phyloP scores from a whole-genome alignment of 2,113 vertebrate genomes.

The Platichthys stellatus region DNA sequence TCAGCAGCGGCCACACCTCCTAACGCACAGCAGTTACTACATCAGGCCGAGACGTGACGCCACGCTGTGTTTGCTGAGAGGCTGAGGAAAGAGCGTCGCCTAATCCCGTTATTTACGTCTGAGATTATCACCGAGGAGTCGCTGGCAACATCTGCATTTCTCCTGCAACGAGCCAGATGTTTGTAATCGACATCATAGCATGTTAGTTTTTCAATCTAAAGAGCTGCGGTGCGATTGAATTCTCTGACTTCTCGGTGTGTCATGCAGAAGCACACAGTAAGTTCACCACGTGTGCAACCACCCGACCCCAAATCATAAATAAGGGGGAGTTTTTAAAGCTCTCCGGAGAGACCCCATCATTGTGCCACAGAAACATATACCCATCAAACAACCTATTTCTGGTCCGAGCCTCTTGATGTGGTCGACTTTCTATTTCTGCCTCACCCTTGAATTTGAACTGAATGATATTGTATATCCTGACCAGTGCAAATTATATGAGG shows the following conservation, averaged over 20 bases:
- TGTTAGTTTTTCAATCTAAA: constrained; percentile 33
- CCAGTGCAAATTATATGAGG: constrained; percentile 75
- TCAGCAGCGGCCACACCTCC: constrained; percentile 57
- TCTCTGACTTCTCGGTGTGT: constrained; percentile 41
- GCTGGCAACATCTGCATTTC: constrained; percentile 34
- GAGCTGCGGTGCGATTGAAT: constrained; percentile 51
- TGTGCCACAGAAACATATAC: constrained; percentile 73
- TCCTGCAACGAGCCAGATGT: constrained; percentile 44
- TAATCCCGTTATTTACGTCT: constrained; percentile 53
- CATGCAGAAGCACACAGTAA: constrained; percentile 63
- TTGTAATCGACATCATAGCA: constrained; percentile 47
- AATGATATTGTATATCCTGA: constrained; percentile 77
- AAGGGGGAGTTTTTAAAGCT: constrained; percentile 60
- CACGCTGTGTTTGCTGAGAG: constrained; percentile 56
- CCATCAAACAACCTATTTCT: constrained; percentile 79
- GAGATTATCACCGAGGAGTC: constrained; percentile 48
- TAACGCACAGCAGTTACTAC: constrained; percentile 53
- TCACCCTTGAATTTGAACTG: constrained; percentile 70
- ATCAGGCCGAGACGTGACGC: constrained; percentile 41
- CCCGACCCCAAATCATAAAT: constrained; percentile 71
- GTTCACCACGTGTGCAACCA: constrained; percentile 71
- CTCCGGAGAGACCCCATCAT: constrained; percentile 76
- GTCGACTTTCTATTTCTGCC: constrained; percentile 77
- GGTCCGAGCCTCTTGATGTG: constrained; percentile 76
- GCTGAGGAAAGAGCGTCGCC: constrained; percentile 29